Evolutionary conservation across 1,140 invertebrate species (phyloP).

Genomic region (Tyrophagus putrescentiae): DNA sequence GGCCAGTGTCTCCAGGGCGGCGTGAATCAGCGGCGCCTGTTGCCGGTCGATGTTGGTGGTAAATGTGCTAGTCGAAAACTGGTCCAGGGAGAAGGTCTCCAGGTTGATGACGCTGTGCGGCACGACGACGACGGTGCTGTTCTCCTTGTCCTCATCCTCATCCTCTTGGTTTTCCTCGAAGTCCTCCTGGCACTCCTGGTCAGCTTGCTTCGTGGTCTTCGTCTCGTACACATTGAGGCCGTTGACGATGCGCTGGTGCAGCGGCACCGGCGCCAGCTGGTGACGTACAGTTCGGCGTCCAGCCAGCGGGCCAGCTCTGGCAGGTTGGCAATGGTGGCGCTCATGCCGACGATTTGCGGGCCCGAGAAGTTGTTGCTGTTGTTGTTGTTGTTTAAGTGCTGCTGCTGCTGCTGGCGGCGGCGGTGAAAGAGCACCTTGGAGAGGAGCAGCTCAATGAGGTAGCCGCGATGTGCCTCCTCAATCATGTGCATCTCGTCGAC

Average conservation of each 20-base stretch:
- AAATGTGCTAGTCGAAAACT: no score
- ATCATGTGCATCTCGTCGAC: conserved; percentile 92
- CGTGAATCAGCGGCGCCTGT: conserved; percentile 48
- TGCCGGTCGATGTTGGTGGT: conserved; percentile 18
- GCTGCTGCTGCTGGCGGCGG: no score
- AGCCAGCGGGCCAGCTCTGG: conserved; percentile 68
- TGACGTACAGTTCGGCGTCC: conserved; percentile 65
- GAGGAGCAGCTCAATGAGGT: conserved; percentile 79
- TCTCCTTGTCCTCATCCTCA: neutral
- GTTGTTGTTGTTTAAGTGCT: conserved; percentile 4
- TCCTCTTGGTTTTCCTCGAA: neutral
- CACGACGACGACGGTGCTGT: neutral
- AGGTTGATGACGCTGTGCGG: neutral
- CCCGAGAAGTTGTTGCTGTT: conserved; percentile 40
- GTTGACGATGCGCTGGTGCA: conserved; percentile 63
- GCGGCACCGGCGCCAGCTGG: conserved; percentile 72
- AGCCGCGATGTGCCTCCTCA: conserved; percentile 74
- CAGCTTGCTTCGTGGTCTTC: neutral
- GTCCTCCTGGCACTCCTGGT: no score
- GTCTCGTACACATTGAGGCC: conserved; percentile 29
- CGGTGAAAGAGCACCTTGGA: conserved; percentile 70
- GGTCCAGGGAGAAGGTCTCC: neutral
- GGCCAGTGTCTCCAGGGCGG: conserved; percentile 75
- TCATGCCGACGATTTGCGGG: conserved; percentile 91
- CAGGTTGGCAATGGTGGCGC: conserved; percentile 86